phyloP scores from a whole-genome alignment of 2,113 vertebrate species.

The Copsychus sechellarum region DNA sequence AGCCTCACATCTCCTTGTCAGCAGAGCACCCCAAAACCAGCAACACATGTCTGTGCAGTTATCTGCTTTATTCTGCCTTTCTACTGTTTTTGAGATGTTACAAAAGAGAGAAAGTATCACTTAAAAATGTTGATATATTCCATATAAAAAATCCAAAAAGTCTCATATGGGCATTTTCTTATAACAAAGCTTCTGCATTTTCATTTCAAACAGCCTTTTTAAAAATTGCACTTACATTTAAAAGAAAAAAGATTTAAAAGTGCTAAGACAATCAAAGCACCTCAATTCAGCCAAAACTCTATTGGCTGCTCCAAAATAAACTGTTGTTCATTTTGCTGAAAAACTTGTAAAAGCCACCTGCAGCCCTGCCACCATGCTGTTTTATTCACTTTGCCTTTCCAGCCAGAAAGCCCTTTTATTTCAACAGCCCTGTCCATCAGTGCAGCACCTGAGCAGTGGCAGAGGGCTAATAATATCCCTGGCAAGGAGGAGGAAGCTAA shows the following conservation, averaged over 20 bases:
- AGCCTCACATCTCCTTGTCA: neutral
- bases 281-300: constrained; percentile 20
- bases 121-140: neutral
- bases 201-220: neutral
- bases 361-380: neutral
- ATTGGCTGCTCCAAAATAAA: constrained; percentile 16
- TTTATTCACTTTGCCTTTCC: constrained; percentile 27
- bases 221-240: neutral
- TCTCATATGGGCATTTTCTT: neutral
- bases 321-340: constrained; percentile 25
- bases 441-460: neutral
- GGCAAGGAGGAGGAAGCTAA: neutral
- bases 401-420: constrained; percentile 3
- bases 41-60: neutral
- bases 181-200: neutral
- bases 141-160: neutral
- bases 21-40: neutral
- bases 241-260: neutral
- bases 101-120: neutral
- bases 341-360: constrained; percentile 36
- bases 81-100: neutral
- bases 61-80: neutral
- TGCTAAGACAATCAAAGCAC: neutral
- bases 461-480: constrained; percentile 34
- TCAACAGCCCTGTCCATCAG: constrained; percentile 22